phyloP scores from a whole-genome alignment of 2,113 vertebrate genomes.

The Chaetura pelagica region DNA sequence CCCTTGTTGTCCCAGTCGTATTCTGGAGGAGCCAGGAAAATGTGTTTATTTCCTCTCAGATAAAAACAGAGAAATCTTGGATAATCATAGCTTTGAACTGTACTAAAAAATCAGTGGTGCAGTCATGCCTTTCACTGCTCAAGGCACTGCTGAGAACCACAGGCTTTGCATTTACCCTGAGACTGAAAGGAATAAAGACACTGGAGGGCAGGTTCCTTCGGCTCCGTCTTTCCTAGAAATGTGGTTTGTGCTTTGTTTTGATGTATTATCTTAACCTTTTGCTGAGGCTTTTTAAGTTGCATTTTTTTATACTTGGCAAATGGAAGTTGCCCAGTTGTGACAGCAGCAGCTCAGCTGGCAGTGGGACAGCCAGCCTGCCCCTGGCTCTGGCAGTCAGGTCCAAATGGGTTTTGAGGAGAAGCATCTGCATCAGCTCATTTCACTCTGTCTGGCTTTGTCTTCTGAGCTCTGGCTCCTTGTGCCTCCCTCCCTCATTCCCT shows the following conservation, averaged over 20 bases:
- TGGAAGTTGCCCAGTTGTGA: neutral
- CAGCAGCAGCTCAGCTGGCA: neutral
- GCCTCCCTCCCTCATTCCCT: neutral
- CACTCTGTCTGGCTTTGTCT: neutral
- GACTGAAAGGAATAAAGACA: neutral
- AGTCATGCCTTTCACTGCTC: neutral
- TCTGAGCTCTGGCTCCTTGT: neutral
- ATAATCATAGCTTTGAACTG: neutral
- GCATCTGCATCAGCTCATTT: neutral
- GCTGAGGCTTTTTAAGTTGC: neutral
- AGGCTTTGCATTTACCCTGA: neutral
- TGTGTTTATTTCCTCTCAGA: neutral
- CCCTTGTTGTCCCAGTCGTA: neutral
- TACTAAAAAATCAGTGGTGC: neutral
- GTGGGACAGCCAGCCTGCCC: too few relatives aligned
- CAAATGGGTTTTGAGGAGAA: neutral
- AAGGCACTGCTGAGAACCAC: fast-evolving
- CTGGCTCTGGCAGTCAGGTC: too few relatives aligned
- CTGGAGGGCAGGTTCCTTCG: too few relatives aligned
- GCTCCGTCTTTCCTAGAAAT: neutral
- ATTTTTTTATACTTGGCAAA: neutral
- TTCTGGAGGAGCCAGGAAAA: neutral
- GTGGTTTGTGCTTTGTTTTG: neutral
- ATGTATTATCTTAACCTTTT: neutral
- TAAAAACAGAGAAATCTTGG: neutral